Evolutionary conservation across 2,888 invertebrate species (phyloP).

Genomic region (Halictus quadricinctus): DNA sequence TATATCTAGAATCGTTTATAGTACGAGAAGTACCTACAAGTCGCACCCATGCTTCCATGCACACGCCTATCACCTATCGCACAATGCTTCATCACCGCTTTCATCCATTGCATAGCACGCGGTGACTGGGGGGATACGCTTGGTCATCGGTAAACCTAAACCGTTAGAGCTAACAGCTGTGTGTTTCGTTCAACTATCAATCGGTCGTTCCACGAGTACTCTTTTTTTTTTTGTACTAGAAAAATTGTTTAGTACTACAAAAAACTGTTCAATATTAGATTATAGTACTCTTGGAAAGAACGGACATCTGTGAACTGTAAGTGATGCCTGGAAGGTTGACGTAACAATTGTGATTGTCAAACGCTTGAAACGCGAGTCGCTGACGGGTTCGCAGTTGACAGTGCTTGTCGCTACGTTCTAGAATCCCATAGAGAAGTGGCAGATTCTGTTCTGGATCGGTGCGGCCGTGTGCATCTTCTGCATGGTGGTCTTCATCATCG

Average conservation of each 20-base stretch:
- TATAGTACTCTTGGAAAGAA: background rate
- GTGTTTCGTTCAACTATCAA: background rate
- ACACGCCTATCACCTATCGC: background rate
- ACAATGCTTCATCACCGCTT: background rate
- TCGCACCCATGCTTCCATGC: constrained; percentile 39
- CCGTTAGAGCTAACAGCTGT: background rate
- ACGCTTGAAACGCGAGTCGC: background rate
- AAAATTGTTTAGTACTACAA: too few relatives aligned
- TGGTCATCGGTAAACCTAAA: background rate
- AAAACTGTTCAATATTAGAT: too few relatives aligned
- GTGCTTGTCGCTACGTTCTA: constrained; percentile 53
- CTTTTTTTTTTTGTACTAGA: too few relatives aligned
- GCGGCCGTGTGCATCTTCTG: constrained; percentile 76
- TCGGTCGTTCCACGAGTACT: background rate
- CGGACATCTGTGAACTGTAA: background rate
- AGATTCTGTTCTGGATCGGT: constrained; percentile 80
- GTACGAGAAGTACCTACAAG: constrained; percentile 69
- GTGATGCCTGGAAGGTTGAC: background rate
- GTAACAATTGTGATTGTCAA: background rate
- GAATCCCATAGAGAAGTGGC: constrained; percentile 81
- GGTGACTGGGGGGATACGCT: background rate
- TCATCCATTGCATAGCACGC: background rate
- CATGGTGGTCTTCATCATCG: constrained; percentile 79
- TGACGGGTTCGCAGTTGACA: background rate
- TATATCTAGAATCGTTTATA: constrained; percentile 60